Base-by-base conservation (phyloP, 2,888 invertebrate genomes). In the Pediacus dermestoides region DNA sequence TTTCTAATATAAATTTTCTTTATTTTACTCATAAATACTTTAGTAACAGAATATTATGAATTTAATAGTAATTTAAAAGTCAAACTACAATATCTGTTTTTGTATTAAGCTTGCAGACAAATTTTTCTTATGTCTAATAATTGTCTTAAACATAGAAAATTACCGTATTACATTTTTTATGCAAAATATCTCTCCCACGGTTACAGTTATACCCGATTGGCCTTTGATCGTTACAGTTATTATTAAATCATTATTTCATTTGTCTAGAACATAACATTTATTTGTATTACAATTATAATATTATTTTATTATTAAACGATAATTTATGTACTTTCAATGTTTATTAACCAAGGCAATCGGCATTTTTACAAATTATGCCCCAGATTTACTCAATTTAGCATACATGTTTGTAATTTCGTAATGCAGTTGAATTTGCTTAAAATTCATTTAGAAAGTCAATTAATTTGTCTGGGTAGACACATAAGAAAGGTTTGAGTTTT, bases 341-440 rank as follows among this genome's bases (percentile, higher is more conserved):
- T 34, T 28, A 23, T 26, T 22, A 32, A 42, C 41, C 52, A 57
- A 57, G 57, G 57, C 46, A 38, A 53, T 37, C 56, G 12, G 44
- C 44, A 44, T 37, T 41, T 34, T 34, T 34, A 3, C 14, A 46
- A 42, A 37, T 14, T 13, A 3, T 46, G 45, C 30, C 42, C 45
- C 39, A 46, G 32, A 33, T 33, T 22, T 12, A 13, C 16, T 31
- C n/a, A 22, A 33, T 33, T 33, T 22, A 16, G 16, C 33, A 18
- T 18, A 22, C 16, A 22, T 32, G 31, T 15, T 15, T 8, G 13
- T n/a, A 3, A 12, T 32, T 12, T 32, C 32, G 21, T 32, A 32
- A 22, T 32, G 15, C 2, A n/a, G n/a, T n/a, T n/a, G 12, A 32
- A 4, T 14, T 32, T 6, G 18, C 23, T 22, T 13, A 13, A 9